Evolutionary conservation across 37 sponge, comb jelly and placozoan species (phyloP).

Genomic region (Geodia barretti): DNA sequence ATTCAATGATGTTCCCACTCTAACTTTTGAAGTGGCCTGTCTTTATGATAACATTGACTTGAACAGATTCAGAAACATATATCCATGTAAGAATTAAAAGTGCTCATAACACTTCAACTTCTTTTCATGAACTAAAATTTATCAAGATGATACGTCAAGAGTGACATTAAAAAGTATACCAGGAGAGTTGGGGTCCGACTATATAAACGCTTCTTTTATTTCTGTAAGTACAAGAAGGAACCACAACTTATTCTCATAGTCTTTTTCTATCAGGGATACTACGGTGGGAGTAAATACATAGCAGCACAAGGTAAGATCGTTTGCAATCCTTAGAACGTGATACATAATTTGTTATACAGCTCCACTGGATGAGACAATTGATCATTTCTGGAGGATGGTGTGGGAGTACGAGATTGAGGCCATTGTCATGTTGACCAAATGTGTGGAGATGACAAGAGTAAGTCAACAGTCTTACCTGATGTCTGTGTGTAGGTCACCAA

Average conservation of each 20-base stretch:
- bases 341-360: background rate
- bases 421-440: constrained; percentile 10
- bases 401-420: constrained; percentile 9
- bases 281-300: background rate
- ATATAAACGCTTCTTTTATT: background rate
- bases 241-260: background rate
- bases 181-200: background rate
- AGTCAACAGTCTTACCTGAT: background rate
- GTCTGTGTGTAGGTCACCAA: background rate
- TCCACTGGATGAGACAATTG: background rate
- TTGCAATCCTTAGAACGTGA: background rate
- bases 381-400: constrained; percentile 13
- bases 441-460: background rate
- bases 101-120: background rate
- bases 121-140: too few relatives aligned
- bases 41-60: background rate
- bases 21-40: background rate
- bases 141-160: background rate
- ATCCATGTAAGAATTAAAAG: constrained; percentile 5
- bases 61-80: constrained; percentile 6
- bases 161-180: background rate
- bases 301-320: background rate
- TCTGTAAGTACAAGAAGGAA: background rate
- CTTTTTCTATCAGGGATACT: background rate
- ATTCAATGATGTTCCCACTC: background rate